Conservation (phyloP, 2,888 invertebrate genomes). For the Epiperipatus broadwayi region DNA sequence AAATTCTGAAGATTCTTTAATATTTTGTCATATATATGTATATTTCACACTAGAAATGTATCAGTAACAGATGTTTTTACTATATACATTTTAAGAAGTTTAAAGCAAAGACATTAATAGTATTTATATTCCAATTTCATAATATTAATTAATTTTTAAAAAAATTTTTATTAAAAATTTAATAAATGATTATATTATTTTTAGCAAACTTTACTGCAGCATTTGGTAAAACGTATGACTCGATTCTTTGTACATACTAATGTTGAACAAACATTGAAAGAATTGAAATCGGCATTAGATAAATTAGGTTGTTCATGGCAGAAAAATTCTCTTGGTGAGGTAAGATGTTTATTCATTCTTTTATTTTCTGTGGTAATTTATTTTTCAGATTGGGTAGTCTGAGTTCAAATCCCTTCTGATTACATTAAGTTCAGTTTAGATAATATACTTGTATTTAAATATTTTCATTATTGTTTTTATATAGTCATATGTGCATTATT, state of each 20-base stretch:
- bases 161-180: not conserved
- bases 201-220: slow-evolving; percentile 48
- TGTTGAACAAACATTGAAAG: slow-evolving; percentile 43
- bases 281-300: slow-evolving; percentile 42
- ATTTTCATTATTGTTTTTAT: too few relatives aligned
- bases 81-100: slow-evolving; percentile 11
- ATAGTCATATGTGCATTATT: too few relatives aligned
- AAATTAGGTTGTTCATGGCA: slow-evolving; percentile 43
- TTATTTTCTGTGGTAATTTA: not conserved
- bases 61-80: slow-evolving; percentile 17
- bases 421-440: too few relatives aligned
- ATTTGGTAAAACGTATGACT: slow-evolving; percentile 72
- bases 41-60: too few relatives aligned
- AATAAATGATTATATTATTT: slow-evolving; percentile 15
- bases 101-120: not conserved
- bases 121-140: slow-evolving; percentile 7
- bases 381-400: not conserved
- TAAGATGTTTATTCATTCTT: slow-evolving; percentile 32
- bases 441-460: too few relatives aligned
- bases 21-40: too few relatives aligned
- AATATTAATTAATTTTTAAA: too few relatives aligned
- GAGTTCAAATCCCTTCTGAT: too few relatives aligned
- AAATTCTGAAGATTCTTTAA: too few relatives aligned
- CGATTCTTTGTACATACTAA: slow-evolving; percentile 62
- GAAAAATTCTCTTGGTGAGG: slow-evolving; percentile 40